phyloP scores from a whole-genome alignment of 2,888 invertebrate species.

The Scelioninae gen. 1 region DNA sequence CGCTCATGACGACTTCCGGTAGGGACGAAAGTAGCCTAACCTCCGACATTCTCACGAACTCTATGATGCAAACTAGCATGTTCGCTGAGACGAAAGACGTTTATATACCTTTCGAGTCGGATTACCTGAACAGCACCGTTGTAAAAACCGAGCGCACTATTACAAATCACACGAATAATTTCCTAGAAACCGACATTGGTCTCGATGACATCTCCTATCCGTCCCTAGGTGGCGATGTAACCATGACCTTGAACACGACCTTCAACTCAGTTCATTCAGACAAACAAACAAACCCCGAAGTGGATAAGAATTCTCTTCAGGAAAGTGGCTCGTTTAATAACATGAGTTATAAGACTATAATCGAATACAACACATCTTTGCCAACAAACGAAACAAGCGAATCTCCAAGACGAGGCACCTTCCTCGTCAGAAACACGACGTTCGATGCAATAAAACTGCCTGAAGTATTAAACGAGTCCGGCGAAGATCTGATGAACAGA shows the following conservation, averaged over 20 bases:
- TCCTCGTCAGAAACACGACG: conserved; percentile 16
- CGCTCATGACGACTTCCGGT: conserved; percentile 71
- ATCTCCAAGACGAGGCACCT: conserved; percentile 21
- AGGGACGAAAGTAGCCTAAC: conserved; percentile 67
- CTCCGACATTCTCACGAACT: conserved; percentile 76
- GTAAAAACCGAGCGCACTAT: conserved; percentile 28
- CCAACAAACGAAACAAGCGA: background rate
- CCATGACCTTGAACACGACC: conserved; percentile 6
- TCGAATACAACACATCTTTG: conserved; percentile 17
- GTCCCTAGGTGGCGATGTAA: background rate
- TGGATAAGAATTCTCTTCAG: conserved; percentile 13
- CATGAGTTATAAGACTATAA: conserved; percentile 45
- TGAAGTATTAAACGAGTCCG: conserved; percentile 13
- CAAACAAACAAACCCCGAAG: conserved; percentile 32
- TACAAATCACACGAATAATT: conserved; percentile 15
- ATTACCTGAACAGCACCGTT: conserved; percentile 42
- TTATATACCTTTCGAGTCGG: conserved; percentile 47
- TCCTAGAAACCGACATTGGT: background rate
- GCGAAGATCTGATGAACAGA: background rate
- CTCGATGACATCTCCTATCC: conserved; percentile 9
- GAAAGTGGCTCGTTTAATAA: conserved; percentile 36
- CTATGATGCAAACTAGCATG: conserved; percentile 81
- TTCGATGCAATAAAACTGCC: background rate
- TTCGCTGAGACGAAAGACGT: conserved; percentile 75
- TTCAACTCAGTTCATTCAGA: conserved; percentile 24